These are phyloP conservation scores for Monochamus saltuarius DNA, from an alignment of 1,140 invertebrate species.

Conservation along the genomic window DNA sequence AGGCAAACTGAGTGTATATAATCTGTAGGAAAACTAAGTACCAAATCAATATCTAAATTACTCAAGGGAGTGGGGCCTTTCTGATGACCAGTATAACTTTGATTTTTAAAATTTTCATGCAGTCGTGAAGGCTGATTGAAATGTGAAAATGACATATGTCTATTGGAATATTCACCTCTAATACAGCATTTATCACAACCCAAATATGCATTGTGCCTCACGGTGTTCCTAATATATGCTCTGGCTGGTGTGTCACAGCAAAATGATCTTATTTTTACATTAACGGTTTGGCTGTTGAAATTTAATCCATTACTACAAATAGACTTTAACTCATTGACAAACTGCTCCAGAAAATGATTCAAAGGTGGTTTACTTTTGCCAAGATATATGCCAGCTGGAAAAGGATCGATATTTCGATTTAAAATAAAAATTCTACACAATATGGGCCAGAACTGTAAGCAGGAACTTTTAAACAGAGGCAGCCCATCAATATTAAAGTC, in stretches of 20 bases:
- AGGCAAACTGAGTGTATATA: conserved; percentile 40
- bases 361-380: conserved; percentile 11
- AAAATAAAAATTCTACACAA: conserved; percentile 10
- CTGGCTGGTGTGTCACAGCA: conserved; percentile 28
- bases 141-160: conserved; percentile 21
- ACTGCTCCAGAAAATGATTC: conserved; percentile 14
- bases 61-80: conserved; percentile 14
- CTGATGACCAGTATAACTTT: conserved; percentile 23
- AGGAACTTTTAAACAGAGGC: conserved; percentile 8
- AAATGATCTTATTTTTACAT: conserved; percentile 8
- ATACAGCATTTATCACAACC: conserved; percentile 31
- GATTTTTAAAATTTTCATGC: conserved; percentile 29
- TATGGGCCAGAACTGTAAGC: conserved; percentile 19
- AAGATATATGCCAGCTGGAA: conserved; percentile 10
- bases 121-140: conserved; percentile 20
- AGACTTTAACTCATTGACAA: conserved; percentile 13
- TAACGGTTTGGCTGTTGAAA: conserved; percentile 1
- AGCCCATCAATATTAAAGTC: conserved; percentile 21
- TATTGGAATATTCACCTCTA: conserved; percentile 25
- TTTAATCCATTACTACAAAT: conserved; percentile 2
- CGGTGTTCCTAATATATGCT: conserved; percentile 24
- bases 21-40: conserved; percentile 36
- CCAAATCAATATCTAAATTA: conserved; percentile 29
- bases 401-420: conserved; percentile 11
- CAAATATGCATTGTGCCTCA: conserved; percentile 25